These are phyloP conservation scores for Gobio occitaniae DNA, from an alignment of 2,797 vertebrate species.

Conservation along the genomic window DNA sequence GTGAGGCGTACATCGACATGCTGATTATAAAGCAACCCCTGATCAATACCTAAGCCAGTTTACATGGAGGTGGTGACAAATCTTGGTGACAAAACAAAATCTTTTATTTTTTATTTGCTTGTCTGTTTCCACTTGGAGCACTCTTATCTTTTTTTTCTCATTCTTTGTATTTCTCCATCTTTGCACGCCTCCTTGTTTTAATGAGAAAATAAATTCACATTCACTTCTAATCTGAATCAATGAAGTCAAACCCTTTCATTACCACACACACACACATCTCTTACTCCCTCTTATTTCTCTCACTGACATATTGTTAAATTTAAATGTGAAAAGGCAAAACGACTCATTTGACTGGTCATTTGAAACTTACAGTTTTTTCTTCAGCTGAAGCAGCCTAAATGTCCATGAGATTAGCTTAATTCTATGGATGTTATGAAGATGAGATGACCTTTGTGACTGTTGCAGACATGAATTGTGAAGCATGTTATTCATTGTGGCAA, in stretches of 20 bases:
- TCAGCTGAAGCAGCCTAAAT: slow-evolving; percentile 16
- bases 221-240: slow-evolving; percentile 74
- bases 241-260: slow-evolving; percentile 68
- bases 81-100: slow-evolving; percentile 1
- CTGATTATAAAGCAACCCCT: slow-evolving; percentile 41
- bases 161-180: slow-evolving; percentile 24
- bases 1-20: slow-evolving; percentile 38
- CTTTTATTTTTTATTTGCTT: neutral
- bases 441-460: slow-evolving; percentile 49
- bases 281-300: slow-evolving; percentile 50
- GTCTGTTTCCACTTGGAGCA: neutral
- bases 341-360: slow-evolving; percentile 61
- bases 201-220: slow-evolving; percentile 65
- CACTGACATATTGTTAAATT: slow-evolving; percentile 27
- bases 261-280: slow-evolving; percentile 18
- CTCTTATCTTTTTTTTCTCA: slow-evolving; percentile 2
- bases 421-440: slow-evolving; percentile 36
- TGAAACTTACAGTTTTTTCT: slow-evolving; percentile 30
- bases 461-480: slow-evolving; percentile 48
- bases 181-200: slow-evolving; percentile 54
- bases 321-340: slow-evolving; percentile 55
- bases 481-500: slow-evolving; percentile 35
- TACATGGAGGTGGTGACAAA: slow-evolving; percentile 31
- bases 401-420: slow-evolving; percentile 53
- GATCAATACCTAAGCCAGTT: slow-evolving; percentile 46